Evolutionary conservation across 2,113 vertebrate species (phyloP).

Genomic region (cattle (Bos taurus)): ARS-UCD2.0 NC_037357.1:13288001-13288500

Average conservation of each 20-base stretch:
- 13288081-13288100: background rate
- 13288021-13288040: background rate
- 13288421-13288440: background rate
- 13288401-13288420: background rate
- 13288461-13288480: background rate
- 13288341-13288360: background rate
- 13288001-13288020: background rate
- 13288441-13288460: background rate
- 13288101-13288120: background rate
- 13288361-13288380: background rate
- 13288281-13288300: background rate
- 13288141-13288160: background rate
- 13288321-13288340: background rate
- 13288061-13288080: background rate
- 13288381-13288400: background rate
- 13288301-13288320: background rate
- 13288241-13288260: background rate
- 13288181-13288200: background rate
- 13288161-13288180: background rate
- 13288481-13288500: background rate
- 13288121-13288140: background rate
- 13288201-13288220: background rate
- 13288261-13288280: background rate
- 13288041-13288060: background rate
- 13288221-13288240: background rate